Evolutionary conservation across 2,797 vertebrate genomes (phyloP), one percentile per base, ranked within the genome.

Genomic region (Hydrophis major): DNA sequence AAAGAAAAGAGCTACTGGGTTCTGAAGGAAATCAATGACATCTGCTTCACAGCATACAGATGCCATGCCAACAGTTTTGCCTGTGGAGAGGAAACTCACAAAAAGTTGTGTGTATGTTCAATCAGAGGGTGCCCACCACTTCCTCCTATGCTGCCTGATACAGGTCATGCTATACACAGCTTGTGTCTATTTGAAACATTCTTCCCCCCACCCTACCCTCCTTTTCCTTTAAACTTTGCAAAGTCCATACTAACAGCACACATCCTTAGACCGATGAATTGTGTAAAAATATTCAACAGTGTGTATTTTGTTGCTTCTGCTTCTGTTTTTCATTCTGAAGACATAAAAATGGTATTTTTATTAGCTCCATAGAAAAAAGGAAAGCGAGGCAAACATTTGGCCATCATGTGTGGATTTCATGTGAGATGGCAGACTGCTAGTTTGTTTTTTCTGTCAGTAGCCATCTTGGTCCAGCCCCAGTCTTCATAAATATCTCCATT

Each of bases 1-100:
- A 50, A 83, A 57, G 93, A 89, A 92, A 88, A 57, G 66, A 53
- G 69, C 86, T 90, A 89, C 86, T n/a, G 1, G 53, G n/a, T 37
- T 93, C 88, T 83, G 42, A 60, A 42, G 93, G 90, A 92, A 92
- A 94, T 57, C 2, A 0, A 83, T 8, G 86, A 88, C 92, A 93
- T 61, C 74, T 91, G 89, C 89, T 87, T 93, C 61, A 47, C 25
- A 83, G 94, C 89, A 42, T 32, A 13, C 42, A 87, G 63, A 69
- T 61, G 91, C 94, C 91, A 3, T 56, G 91, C 95, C 90, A 3
- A 0, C 20, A 10, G 32, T 89, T 93, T 93, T 89, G 53, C 86
- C 50, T 74, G 56, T 22, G 32, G 14, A 16, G 60, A 87, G 78
- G 50, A 93, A 90, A 86, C 2, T 25, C 13, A 7, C 2, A 28